Evolutionary conservation across 2,113 vertebrate genomes (phyloP).

Genomic region (Cyanoderma ruficeps): DNA sequence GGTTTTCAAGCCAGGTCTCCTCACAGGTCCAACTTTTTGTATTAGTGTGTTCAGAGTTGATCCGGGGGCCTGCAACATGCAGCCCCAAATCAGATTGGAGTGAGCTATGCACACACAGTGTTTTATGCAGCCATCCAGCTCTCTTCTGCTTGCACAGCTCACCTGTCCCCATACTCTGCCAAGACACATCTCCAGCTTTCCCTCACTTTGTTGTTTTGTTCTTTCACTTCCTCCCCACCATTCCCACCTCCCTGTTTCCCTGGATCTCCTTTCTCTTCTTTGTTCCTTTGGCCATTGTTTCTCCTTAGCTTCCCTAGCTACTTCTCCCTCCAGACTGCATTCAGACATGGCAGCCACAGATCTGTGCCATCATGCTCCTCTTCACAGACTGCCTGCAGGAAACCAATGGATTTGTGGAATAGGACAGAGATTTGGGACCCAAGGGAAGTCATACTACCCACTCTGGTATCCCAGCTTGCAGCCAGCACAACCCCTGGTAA

Average conservation of each 20-base stretch:
- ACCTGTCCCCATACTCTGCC: background rate
- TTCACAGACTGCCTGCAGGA: background rate
- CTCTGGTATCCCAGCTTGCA: background rate
- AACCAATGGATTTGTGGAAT: background rate
- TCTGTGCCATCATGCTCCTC: background rate
- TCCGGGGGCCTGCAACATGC: fast-evolving
- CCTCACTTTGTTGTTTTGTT: background rate
- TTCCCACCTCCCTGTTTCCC: background rate
- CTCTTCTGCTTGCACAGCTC: background rate
- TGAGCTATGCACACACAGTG: background rate
- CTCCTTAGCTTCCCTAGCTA: background rate
- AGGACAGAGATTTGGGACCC: background rate
- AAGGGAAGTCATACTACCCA: fast-evolving
- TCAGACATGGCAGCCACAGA: fast-evolving
- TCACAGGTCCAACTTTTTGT: background rate
- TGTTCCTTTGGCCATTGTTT: background rate
- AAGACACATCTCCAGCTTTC: background rate
- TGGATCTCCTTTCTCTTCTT: background rate
- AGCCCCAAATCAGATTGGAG: background rate
- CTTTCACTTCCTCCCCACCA: background rate
- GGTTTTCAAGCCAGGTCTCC: background rate
- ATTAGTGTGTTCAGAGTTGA: background rate
- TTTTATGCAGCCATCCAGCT: background rate
- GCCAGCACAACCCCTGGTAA: background rate
- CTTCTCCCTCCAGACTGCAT: background rate